Evolutionary conservation across 2,113 vertebrate species (phyloP).

Genomic region (Pseudois nayaur): DNA sequence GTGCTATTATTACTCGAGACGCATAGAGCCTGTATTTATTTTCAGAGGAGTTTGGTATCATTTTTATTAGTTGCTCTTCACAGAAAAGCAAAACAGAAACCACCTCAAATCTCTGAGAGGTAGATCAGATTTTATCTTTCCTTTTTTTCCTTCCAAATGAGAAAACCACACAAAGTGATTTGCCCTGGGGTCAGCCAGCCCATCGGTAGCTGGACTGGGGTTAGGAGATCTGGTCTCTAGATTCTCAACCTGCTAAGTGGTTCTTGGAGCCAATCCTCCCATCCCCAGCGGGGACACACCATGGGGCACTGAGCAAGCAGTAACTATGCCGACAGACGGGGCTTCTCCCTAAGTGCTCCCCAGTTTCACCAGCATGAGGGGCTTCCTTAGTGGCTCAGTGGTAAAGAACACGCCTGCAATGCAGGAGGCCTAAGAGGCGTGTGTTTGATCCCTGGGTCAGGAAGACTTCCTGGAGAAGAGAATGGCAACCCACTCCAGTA

Average conservation of each 20-base stretch:
- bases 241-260: background rate
- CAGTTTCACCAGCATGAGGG: fast-evolving
- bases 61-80: slow-evolving; percentile 72
- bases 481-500: background rate
- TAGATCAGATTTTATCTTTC: slow-evolving; percentile 66
- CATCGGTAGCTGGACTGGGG: background rate
- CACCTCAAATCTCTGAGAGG: slow-evolving; percentile 50
- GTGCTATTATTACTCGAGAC: slow-evolving; percentile 55
- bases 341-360: background rate
- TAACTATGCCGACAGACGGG: background rate
- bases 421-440: fast-evolving
- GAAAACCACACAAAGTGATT: slow-evolving; percentile 54
- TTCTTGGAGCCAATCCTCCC: background rate
- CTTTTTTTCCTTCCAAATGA: slow-evolving; percentile 11
- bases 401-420: background rate
- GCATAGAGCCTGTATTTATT: slow-evolving; percentile 63
- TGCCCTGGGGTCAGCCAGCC: slow-evolving; percentile 53
- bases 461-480: background rate
- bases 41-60: slow-evolving; percentile 67
- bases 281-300: fast-evolving
- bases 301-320: background rate
- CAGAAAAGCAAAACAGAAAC: slow-evolving; percentile 72
- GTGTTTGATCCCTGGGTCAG: background rate
- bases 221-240: background rate
- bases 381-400: background rate